Base-by-base conservation (phyloP, 2,113 vertebrate species). In the Eretmodus cyanostictus region DNA sequence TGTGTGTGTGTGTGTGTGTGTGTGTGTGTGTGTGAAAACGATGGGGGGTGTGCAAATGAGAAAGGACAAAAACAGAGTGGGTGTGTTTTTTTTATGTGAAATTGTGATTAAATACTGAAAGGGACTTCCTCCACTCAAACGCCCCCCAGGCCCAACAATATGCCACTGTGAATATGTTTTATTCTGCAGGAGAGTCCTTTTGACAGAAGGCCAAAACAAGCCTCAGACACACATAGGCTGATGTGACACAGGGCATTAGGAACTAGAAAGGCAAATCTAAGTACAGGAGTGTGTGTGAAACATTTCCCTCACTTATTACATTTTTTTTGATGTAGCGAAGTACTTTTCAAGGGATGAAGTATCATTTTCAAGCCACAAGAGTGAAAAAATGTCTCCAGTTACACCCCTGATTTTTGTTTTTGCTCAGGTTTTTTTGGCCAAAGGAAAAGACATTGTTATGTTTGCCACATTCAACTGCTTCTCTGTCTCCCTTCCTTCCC, bases 181-280 rank as follows among this genome's bases (percentile, higher is more conserved):
- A 57, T 91, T 89, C 81, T 90, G 84, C 87, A 83, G 81, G 85
- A 91, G 93, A 96, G 90, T 94, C 85, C 9, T 89, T 94, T 83
- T 96, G 96, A 97, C 96, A 96, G 89, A 87, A 76, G 92, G 89
- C 92, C 93, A 95, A 96, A 96, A 93, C 94, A 95, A 91, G 88
- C 93, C 94, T 90, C 86, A 88, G 91, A 89, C 92, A 91, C 89
- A 91, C 89, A 82, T 66, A 90, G 93, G 80, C 90, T 83, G 83
- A 95, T 92, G 90, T 95, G 95, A 96, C 95, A 95, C 66, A 80
- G 87, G 89, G 71, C 81, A 90, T 96, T 94, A 94, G 49, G 82
- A 87, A 40, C 82, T 76, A 82, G 78, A 87, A 83, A 93, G 81
- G 53, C 87, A 80, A 90, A 90, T 90, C 27, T 45, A 83, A 89